Base-by-base conservation (phyloP, 1,140 invertebrate genomes). In the Cydia pomonella region DNA sequence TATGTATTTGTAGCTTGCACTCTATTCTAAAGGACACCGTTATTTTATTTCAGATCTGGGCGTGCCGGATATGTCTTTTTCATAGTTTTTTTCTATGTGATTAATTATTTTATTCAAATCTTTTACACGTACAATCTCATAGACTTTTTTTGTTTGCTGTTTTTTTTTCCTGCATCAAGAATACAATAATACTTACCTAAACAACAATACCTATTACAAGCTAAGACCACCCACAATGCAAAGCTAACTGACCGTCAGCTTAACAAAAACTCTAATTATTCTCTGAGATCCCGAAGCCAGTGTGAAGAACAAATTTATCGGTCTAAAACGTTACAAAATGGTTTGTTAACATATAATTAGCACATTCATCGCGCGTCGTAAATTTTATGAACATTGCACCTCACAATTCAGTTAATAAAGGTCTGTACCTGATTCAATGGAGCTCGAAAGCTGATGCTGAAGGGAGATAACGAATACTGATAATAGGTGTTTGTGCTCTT, bases 311-410 rank as follows among this genome's bases (percentile, higher is more conserved):
- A 59, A 23, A 59, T 59, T 59, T 59, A 59, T 59, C 7, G 53
- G 21, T 23, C 53, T 23, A 59, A 59, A 59, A 23, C 53, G 21
- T 23, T 59, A 33, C 64, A 69, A 69, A 64, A 64, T n/a, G 63
- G 64, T 69, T 69, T 69, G 64, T 69, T 69, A 69, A 69, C 64
- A 69, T 38, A 69, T 38, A 69, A 69, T 69, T 69, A 69, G n/a
- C 27, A 33, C 29, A 69, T 69, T 69, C 64, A 69, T 38, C n/a
- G 27, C 64, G 64, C 64, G 23, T 13, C 29, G 29, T 69, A 33
- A 69, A 69, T 69, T 21, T 2, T 12, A 69, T 38, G 27, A 69
- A 69, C 27, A 38, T 69, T 33, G 64, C n/a, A 38, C n/a, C 27
- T 53, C 53, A 59, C 53, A 59, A 59, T 59, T 23, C 18, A 59